Evolutionary conservation across 2,113 vertebrate species (phyloP).

Genomic region (Odocoileus virginianus): DNA sequence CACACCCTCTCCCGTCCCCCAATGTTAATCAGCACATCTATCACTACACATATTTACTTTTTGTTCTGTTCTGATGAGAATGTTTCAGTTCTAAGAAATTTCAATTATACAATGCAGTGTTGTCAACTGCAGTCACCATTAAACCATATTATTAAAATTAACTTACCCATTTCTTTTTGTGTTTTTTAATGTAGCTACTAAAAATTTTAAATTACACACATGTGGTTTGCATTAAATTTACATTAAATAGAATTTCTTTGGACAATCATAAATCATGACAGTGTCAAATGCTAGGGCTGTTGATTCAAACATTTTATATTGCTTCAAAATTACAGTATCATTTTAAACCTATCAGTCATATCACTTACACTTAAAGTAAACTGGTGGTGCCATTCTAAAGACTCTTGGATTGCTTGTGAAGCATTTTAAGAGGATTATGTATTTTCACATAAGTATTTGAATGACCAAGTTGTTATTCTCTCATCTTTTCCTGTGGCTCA

Average conservation of each 20-base stretch:
- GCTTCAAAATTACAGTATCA: constrained; percentile 1
- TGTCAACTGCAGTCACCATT: not conserved
- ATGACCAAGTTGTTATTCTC: not conserved
- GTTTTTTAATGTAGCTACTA: not conserved
- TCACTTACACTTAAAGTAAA: not conserved
- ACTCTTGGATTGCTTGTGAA: not conserved
- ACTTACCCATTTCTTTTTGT: not conserved
- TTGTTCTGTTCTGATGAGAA: not conserved
- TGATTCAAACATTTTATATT: not conserved
- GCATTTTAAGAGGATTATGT: not conserved
- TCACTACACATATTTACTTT: not conserved
- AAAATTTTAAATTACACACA: not conserved
- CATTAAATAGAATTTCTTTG: not conserved
- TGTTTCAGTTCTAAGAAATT: not conserved
- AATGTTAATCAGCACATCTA: not conserved
- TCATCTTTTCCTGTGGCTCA: not conserved
- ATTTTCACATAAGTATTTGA: not conserved
- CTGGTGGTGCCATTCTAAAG: not conserved
- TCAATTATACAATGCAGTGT: not conserved
- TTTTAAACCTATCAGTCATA: not conserved
- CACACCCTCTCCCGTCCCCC: fast-evolving
- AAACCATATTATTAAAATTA: not conserved
- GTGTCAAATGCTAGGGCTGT: not conserved
- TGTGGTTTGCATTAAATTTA: not conserved
- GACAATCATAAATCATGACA: not conserved